phyloP scores from a whole-genome alignment of 2,888 invertebrate species.

The Allacma fusca region DNA sequence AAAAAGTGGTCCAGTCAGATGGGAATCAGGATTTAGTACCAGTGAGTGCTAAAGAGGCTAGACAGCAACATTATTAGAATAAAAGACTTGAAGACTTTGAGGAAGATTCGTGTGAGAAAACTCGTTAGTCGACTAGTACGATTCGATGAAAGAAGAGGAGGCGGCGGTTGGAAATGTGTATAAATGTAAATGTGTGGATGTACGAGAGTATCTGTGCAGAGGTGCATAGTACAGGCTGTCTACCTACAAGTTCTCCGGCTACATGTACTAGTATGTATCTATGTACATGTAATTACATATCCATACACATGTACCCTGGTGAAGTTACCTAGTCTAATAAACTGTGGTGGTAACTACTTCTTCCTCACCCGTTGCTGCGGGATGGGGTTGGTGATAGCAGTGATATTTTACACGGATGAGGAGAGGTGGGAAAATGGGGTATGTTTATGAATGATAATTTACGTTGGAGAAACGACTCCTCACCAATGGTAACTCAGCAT shows the following conservation, averaged over 20 bases:
- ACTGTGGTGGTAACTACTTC: not conserved
- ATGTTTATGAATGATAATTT: slow-evolving; percentile 56
- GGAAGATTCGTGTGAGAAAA: slow-evolving; percentile 18
- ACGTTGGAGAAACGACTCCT: slow-evolving; percentile 42
- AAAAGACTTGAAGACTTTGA: not conserved
- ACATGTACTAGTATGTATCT: too few relatives aligned
- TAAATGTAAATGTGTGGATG: slow-evolving; percentile 1
- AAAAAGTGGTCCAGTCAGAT: slow-evolving; percentile 34
- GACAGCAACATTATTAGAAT: not conserved
- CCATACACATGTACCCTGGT: too few relatives aligned
- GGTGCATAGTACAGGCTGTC: too few relatives aligned
- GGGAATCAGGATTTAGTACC: not conserved
- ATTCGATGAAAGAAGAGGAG: not conserved
- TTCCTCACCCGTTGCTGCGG: not conserved
- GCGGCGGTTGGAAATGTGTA: too few relatives aligned
- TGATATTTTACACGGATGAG: slow-evolving; percentile 41
- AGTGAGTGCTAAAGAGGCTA: not conserved
- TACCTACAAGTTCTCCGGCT: too few relatives aligned
- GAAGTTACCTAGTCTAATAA: too few relatives aligned
- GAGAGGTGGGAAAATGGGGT: slow-evolving; percentile 51
- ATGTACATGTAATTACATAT: not conserved
- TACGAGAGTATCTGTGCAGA: too few relatives aligned
- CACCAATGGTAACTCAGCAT: slow-evolving; percentile 42
- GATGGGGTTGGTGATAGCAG: slow-evolving; percentile 5
- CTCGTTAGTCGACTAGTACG: slow-evolving; percentile 19